Conservation (phyloP, 2,888 invertebrate species). For the Ashinkailepas kermadecensis region DNA sequence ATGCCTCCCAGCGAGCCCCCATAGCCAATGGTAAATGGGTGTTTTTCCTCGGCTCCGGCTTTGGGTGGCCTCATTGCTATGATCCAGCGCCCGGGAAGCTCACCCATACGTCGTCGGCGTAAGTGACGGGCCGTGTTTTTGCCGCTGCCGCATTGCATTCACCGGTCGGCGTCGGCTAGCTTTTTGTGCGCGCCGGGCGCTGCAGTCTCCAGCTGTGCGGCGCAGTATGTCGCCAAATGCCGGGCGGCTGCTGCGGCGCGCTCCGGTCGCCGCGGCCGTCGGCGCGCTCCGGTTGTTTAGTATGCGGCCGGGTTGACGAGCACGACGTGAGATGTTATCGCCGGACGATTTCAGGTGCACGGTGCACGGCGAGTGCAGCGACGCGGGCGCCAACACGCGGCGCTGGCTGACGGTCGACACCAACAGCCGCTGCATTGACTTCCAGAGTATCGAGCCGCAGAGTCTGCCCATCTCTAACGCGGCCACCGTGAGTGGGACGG, state of each 20-base stretch:
- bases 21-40: neutral
- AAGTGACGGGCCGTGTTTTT: neutral
- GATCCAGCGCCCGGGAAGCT: neutral
- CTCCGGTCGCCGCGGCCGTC: neutral
- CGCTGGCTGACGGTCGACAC: conserved; percentile 12
- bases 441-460: conserved; percentile 10
- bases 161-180: neutral
- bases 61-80: neutral
- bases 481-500: neutral
- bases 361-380: neutral
- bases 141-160: conserved; percentile 8
- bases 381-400: neutral
- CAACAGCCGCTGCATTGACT: conserved; percentile 4
- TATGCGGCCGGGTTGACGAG: neutral
- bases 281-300: neutral
- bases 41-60: neutral
- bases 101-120: neutral
- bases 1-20: neutral
- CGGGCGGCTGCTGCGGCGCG: neutral
- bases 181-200: neutral
- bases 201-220: conserved; percentile 10
- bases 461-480: neutral
- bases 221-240: neutral
- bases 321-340: neutral
- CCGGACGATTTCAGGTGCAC: conserved; percentile 1